Base-by-base conservation (phyloP, 2,113 vertebrate species). In the Oostethus manadensis region DNA sequence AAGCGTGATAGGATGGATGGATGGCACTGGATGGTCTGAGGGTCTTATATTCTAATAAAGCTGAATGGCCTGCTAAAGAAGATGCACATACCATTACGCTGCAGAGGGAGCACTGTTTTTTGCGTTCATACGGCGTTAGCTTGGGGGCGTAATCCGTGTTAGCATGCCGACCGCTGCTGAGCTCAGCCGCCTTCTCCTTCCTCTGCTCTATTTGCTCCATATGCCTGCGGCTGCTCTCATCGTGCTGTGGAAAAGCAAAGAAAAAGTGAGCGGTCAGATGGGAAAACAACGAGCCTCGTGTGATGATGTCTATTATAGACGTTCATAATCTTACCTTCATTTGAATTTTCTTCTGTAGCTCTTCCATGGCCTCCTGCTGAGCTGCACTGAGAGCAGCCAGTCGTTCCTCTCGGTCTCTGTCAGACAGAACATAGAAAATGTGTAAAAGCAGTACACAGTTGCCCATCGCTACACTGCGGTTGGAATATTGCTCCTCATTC, bases 151-250 rank as follows among this genome's bases (percentile, higher is more conserved):
- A 96, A 84, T 99, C 97, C 0, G 95, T 94, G 60, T 90, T 98
- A 29, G 95, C 95, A 23, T 99, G 97, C 59, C 97, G 90, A 3
- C 97, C 97, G n/a, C 97, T 98, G 70, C 97, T 98, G 64, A 99
- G 82, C 64, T 99, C 97, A 0, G 97, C 97, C 11, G 97, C 97
- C 62, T 99, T 99, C 84, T 98, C 97, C 79, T 99, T 99, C 45
- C 97, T 92, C 69, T 99, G 97, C 70, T 99, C 97, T 1, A 99
- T 99, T 83, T 99, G 96, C 74, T 99, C 97, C 95, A 99, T 96
- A 86, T 99, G 97, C 60, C 97, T 89, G 45, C 97, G 91, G 73
- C 97, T 93, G 82, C 97, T 98, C 77, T 99, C 97, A 58, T 99
- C 96, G 1, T 99, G 97, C 97, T 99, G 69, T 13, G 63, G 9